Evolutionary conservation across 2,113 vertebrate species (phyloP), one percentile per base, ranked within the genome.

Genomic region (Eidolon helvum): DNA sequence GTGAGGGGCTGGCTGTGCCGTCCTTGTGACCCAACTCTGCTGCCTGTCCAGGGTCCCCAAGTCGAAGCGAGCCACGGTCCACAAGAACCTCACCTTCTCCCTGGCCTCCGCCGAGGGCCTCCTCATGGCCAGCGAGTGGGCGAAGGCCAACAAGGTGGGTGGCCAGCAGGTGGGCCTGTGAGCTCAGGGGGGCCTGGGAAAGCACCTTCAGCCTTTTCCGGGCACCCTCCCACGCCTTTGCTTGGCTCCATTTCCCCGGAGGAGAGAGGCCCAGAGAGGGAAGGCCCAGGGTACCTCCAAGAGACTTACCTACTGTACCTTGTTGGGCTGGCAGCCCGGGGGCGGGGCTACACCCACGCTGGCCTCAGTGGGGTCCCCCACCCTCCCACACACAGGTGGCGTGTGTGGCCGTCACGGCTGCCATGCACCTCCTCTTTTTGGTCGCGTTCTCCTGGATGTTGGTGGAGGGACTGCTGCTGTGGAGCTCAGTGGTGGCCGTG

Each of bases 381-480:
- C 57, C 88, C 75, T 83, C 55, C 84, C n/a, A 16, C 16, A 96
- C 26, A 2, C 96, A 99, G 99, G 98, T 96, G 77, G 79, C 98
- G 0, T 99, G 99, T 92, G 98, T 99, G 75, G 35, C 96, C 0
- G 98, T 99, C 97, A 99, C 99, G 0, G 99, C 98, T 0, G 98
- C 98, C 10, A 99, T 99, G 35, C 99, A 99, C 63, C 99, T 99
- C 78, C 99, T 99, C 98, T 99, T 99, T 98, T 98, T 99, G 99
- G 99, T 98, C 1, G 99, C 99, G 5, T 99, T 99, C 98, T 99
- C 99, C 0, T 99, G 99, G 99, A 99, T 99, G 99, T 97, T 99
- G 98, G 99, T 99, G 28, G 99, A 99, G 96, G 99, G 99, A 0
- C 98, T 99, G 91, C 99, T 99, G 50, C 99, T 99, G 11, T 99